These are phyloP conservation scores for Marasmarcha lunaedactyla DNA, from an alignment of 2,888 invertebrate genomes.

Conservation along the genomic window DNA sequence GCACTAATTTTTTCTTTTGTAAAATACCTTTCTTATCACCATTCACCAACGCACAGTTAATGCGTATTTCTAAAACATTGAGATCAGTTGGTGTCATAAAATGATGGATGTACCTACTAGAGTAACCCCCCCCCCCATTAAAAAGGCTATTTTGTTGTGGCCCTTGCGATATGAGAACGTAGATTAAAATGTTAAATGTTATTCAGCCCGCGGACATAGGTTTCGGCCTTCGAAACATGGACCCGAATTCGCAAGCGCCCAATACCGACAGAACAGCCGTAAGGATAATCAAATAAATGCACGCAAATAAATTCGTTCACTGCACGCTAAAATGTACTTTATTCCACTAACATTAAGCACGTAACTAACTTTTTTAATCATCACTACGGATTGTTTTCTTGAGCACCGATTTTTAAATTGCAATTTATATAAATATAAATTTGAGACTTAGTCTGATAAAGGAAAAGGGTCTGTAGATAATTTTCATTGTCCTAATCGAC, in stretches of 20 bases:
- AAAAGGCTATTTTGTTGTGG: too few relatives aligned
- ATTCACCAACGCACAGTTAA: too few relatives aligned
- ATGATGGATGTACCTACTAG: too few relatives aligned
- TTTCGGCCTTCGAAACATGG: slow-evolving; percentile 58
- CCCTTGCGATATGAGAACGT: too few relatives aligned
- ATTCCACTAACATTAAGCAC: neutral
- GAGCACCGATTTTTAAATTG: neutral
- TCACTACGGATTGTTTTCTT: slow-evolving; percentile 1
- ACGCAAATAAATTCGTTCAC: slow-evolving; percentile 25
- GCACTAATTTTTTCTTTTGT: too few relatives aligned
- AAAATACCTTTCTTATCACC: too few relatives aligned
- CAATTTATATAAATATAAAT: neutral
- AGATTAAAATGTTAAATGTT: neutral
- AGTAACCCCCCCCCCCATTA: too few relatives aligned
- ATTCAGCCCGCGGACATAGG: slow-evolving; percentile 55
- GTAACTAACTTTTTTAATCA: neutral
- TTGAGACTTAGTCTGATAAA: neutral
- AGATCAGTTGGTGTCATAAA: too few relatives aligned
- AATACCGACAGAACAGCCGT: slow-evolving; percentile 56
- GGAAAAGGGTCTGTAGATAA: neutral
- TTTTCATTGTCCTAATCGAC: neutral
- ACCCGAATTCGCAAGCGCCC: slow-evolving; percentile 40
- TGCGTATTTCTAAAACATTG: too few relatives aligned
- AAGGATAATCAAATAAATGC: slow-evolving; percentile 39
- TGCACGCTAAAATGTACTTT: slow-evolving; percentile 20